A percentile compares a stretch with the other conserved stretches of the same genome.
These are phyloP conservation scores for Melanotus villosus DNA, from an alignment of 2,888 invertebrate species.

Conservation along the genomic window DNA sequence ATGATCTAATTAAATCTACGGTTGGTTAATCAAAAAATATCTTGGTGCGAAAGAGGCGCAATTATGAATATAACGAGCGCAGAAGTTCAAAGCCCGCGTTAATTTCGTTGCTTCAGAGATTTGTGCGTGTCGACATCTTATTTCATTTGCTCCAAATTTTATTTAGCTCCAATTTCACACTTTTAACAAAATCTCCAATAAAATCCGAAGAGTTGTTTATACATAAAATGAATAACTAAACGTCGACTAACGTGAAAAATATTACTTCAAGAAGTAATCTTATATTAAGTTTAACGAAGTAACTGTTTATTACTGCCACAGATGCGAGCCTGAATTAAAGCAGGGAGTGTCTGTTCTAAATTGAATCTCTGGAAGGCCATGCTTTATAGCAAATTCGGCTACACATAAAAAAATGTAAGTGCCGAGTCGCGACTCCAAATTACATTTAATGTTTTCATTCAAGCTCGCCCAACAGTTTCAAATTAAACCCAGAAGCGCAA, in stretches of 20 bases:
- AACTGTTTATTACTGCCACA: constrained; percentile 1
- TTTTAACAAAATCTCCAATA: neutral
- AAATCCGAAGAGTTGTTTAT: too few relatives aligned
- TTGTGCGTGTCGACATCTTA: neutral
- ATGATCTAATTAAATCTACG: constrained; percentile 30
- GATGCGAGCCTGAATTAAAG: neutral
- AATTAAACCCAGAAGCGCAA: neutral
- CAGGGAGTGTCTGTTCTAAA: constrained; percentile 13
- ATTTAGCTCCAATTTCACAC: neutral
- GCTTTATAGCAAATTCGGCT: constrained; percentile 13
- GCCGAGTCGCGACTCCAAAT: constrained; percentile 14
- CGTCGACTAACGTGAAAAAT: too few relatives aligned
- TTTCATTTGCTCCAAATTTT: too few relatives aligned
- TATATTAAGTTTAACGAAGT: neutral
- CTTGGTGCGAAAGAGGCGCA: constrained; percentile 28
- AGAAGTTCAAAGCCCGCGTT: constrained; percentile 28
- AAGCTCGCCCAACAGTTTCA: neutral
- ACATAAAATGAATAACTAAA: too few relatives aligned
- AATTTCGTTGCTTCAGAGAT: constrained; percentile 16
- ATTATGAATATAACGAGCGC: constrained; percentile 32
- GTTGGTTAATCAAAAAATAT: constrained; percentile 36
- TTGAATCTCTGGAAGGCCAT: constrained; percentile 7
- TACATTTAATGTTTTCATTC: constrained; percentile 7
- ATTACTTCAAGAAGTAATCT: neutral
- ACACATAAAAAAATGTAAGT: constrained; percentile 9